These are phyloP conservation scores for Hypena proboscidalis DNA, from an alignment of 2,888 invertebrate genomes.

Conservation along the genomic window DNA sequence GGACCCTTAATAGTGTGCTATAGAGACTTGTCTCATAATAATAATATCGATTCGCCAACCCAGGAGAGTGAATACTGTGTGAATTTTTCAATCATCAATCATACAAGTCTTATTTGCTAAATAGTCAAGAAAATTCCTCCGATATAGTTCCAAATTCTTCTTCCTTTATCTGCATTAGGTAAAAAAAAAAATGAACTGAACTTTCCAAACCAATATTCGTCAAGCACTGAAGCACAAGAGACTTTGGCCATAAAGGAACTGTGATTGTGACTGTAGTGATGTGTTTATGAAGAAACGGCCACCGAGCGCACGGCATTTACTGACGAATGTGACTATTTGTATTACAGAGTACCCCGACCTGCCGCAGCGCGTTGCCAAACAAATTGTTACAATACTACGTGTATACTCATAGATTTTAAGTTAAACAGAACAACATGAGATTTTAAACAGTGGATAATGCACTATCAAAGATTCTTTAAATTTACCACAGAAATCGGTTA, in stretches of 20 bases:
- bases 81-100: too few species aligned
- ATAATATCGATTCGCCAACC: too few species aligned
- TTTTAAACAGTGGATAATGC: too few species aligned
- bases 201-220: slow-evolving; percentile 13
- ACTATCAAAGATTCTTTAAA: too few species aligned
- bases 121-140: too few species aligned
- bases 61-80: too few species aligned
- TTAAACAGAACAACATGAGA: too few species aligned
- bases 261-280: slow-evolving; percentile 57
- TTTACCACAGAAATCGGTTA: too few species aligned
- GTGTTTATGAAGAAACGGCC: slow-evolving; percentile 60
- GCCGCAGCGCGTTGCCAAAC: slow-evolving; percentile 72
- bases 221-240: slow-evolving; percentile 39
- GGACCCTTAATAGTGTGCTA: too few species aligned
- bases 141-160: too few species aligned
- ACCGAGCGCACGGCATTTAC: slow-evolving; percentile 47
- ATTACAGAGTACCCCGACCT: slow-evolving; percentile 70
- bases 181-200: slow-evolving; percentile 11
- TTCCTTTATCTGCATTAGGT: not conserved
- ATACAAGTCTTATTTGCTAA: too few species aligned
- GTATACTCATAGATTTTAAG: slow-evolving; percentile 45
- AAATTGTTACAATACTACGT: slow-evolving; percentile 47
- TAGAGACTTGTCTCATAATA: too few species aligned
- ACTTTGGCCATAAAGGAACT: slow-evolving; percentile 41
- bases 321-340: slow-evolving; percentile 78